Conservation (phyloP, 2,113 vertebrate genomes). For the Pholis gunnellus region DNA sequence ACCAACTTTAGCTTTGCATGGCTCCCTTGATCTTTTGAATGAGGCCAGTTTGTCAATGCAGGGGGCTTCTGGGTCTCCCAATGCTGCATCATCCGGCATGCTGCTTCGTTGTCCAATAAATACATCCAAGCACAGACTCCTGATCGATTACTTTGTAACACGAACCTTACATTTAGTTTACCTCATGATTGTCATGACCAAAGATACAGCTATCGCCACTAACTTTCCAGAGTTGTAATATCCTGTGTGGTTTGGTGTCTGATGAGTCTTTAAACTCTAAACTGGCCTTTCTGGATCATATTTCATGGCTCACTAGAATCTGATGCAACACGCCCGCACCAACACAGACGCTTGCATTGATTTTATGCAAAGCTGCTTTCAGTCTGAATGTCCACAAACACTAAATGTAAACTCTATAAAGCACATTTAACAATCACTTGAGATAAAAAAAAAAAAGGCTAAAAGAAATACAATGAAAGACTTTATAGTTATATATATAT, state of each 20-base stretch:
- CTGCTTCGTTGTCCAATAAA: not conserved
- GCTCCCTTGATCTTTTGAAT: not conserved
- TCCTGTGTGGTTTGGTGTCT: not conserved
- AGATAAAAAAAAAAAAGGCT: not conserved
- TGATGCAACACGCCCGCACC: not conserved
- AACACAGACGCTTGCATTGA: too few species aligned
- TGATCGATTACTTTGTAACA: not conserved
- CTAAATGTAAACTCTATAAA: not conserved
- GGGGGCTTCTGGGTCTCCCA: not conserved
- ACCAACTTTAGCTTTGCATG: not conserved
- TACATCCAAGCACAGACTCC: not conserved
- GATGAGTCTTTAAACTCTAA: not conserved
- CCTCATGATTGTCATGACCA: not conserved
- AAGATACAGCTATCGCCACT: not conserved
- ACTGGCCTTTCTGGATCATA: not conserved
- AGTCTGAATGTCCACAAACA: not conserved
- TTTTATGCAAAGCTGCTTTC: not conserved
- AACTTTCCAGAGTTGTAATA: not conserved
- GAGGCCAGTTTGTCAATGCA: not conserved
- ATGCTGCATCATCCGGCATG: not conserved
- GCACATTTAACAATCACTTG: not conserved
- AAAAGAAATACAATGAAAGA: not conserved
- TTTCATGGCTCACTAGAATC: not conserved
- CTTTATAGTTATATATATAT: not conserved
- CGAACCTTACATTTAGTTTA: not conserved